Base-by-base conservation (phyloP, 2,888 invertebrate species). In the Drosophila atripex region DNA sequence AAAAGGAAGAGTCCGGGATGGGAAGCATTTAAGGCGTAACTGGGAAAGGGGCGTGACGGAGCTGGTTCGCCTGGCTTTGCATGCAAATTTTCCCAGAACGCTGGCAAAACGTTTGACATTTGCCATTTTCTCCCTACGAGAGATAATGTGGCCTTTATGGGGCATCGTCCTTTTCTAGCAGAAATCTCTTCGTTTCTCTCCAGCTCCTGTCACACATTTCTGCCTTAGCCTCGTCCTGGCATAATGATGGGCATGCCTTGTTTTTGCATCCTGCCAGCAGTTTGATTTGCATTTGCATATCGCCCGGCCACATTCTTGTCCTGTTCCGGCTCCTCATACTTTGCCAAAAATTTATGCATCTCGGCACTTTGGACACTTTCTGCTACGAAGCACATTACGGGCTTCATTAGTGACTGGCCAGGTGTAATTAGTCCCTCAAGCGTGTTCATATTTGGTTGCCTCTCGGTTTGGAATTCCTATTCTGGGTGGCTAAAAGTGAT, bases 21-120 rank as follows among this genome's bases (percentile, higher is more conserved):
- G 18, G 50, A 16, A 47, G 46, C 49, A 60, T 59, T 57, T 71
- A 52, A 51, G 66, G 65, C 58, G 65, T 54, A 46, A 39, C 64
- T 51, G 50, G 52, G 25, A 30, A 23, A 21, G 55, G 56, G 47
- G 56, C 59, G 35, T 50, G 49, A 7, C 32, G 32, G 49, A 7
- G 32, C 23, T 32, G 16, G 32, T 11, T 56, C 35, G 14, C 45
- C 49, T 60, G 58, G 75, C 61, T 73, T 57, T 75, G 86, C 84
- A 86, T 84, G 84, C 78, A 79, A 79, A 83, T 86, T 76, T 76
- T 61, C 41, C 38, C n/a, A 41, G 70, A 71, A 56, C 73, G 70
- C 52, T 53, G 72, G 75, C 69, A 76, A 79, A 88, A 88, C 86
- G 86, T 83, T 85, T 88, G 84, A 88, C 88, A 85, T 86, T 85